Percentiles rank a stretch among this genome's conserved stretches.
Evolutionary conservation across 2,888 invertebrate genomes (phyloP).

Genomic region (Eupithecia inturbata): DNA sequence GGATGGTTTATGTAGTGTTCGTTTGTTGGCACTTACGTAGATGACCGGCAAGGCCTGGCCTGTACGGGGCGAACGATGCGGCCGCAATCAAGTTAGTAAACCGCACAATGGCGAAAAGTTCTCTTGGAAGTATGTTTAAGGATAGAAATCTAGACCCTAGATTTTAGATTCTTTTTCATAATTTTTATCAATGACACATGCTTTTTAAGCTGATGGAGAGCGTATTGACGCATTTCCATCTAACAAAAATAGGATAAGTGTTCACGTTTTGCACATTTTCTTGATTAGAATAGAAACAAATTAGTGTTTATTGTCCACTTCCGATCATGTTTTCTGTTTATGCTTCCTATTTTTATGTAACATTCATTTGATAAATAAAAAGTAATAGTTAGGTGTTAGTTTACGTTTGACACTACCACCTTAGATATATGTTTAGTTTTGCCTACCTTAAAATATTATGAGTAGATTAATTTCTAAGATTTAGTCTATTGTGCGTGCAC

Average conservation of each 20-base stretch:
- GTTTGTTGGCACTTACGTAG: neutral
- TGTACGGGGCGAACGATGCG: neutral
- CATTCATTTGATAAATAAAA: neutral
- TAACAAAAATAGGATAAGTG: slow-evolving; percentile 13
- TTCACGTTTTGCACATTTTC: slow-evolving; percentile 31
- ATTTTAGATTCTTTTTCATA: neutral
- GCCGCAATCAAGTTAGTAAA: neutral
- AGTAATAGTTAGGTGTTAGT: neutral
- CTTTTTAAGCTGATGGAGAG: neutral
- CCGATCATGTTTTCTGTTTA: neutral
- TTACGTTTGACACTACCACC: neutral
- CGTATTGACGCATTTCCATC: neutral
- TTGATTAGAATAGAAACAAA: slow-evolving; percentile 14
- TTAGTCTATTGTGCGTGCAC: slow-evolving; percentile 67
- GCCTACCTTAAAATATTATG: neutral
- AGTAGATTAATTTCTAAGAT: slow-evolving; percentile 29
- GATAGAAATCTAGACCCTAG: neutral
- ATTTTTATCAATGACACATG: neutral
- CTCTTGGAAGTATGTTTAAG: neutral
- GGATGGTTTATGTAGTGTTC: neutral
- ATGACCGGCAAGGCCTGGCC: neutral
- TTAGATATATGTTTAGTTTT: neutral
- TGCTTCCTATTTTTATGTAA: neutral
- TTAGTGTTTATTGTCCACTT: slow-evolving; percentile 9
- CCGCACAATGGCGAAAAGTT: neutral